A percentile compares a stretch with the other conserved stretches of the same genome.
These are phyloP conservation scores for Oscheius sp. DNA, from an alignment of 2,888 invertebrate species.

Conservation along the genomic window DNA sequence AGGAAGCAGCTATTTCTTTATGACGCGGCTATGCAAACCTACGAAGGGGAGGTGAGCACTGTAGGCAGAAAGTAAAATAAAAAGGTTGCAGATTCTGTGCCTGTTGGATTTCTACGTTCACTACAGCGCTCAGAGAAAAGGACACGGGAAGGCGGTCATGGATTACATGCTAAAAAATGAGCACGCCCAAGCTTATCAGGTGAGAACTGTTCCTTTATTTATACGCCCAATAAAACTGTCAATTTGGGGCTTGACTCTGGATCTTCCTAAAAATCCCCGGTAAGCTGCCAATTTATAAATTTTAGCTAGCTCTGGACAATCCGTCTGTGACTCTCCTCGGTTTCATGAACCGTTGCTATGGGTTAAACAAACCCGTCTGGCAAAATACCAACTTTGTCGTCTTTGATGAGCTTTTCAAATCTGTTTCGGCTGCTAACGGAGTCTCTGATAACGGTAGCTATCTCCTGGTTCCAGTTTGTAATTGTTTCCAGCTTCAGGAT, in stretches of 20 bases:
- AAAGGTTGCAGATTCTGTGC: constrained; percentile 79
- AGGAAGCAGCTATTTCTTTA: constrained; percentile 86
- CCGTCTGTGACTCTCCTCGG: constrained; percentile 89
- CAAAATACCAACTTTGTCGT: constrained; percentile 91
- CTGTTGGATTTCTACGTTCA: constrained; percentile 92
- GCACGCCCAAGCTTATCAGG: constrained; percentile 58
- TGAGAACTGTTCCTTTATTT: no score
- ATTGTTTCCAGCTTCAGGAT: constrained; percentile 32
- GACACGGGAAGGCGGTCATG: constrained; percentile 86
- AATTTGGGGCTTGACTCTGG: background rate
- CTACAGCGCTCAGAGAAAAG: constrained; percentile 85
- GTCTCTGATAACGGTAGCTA: background rate
- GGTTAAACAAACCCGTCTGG: constrained; percentile 80
- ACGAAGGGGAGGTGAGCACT: constrained; percentile 78
- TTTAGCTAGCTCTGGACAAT: constrained; percentile 85
- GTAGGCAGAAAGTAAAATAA: no score
- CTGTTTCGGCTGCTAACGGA: constrained; percentile 38
- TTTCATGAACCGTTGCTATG: constrained; percentile 87
- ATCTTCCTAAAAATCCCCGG: no score
- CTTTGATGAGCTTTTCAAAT: constrained; percentile 83
- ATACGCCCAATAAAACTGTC: background rate
- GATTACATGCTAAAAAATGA: constrained; percentile 83
- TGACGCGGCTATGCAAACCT: constrained; percentile 64
- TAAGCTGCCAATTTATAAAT: background rate
- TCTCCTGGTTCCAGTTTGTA: background rate